A percentile compares a stretch with the other conserved stretches of the same genome.
Conservation (phyloP, 2,797 vertebrate genomes). For the Carcharodon carcharias region DNA sequence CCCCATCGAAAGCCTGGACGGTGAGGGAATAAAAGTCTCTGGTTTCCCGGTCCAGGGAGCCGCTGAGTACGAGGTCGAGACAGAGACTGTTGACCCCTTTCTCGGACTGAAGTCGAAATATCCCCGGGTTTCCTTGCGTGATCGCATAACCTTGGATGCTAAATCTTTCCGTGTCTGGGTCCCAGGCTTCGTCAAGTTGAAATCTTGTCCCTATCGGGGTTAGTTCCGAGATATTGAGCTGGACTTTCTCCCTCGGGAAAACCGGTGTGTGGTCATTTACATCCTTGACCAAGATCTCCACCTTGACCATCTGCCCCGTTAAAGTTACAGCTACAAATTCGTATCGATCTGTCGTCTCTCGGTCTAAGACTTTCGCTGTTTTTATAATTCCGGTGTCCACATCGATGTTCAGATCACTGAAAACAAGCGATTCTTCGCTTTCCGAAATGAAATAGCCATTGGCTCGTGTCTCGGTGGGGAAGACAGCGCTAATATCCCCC, state of each 20-base stretch:
- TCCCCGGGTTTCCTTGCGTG: slow-evolving; percentile 46
- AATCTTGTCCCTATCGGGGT: slow-evolving; percentile 70
- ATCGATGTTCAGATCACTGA: slow-evolving; percentile 79
- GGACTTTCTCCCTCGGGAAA: slow-evolving; percentile 59
- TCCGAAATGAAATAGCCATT: slow-evolving; percentile 84
- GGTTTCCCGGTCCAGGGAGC: slow-evolving; percentile 68
- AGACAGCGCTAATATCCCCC: slow-evolving; percentile 70
- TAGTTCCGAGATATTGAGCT: slow-evolving; percentile 72
- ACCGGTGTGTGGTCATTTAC: slow-evolving; percentile 79
- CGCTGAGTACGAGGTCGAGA: slow-evolving; percentile 68
- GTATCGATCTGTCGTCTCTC: slow-evolving; percentile 72
- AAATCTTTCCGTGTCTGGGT: slow-evolving; percentile 70
- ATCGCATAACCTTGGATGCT: slow-evolving; percentile 75
- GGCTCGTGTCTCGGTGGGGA: slow-evolving; percentile 53
- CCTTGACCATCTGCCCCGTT: slow-evolving; percentile 73
- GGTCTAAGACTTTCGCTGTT: slow-evolving; percentile 73
- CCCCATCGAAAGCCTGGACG: slow-evolving; percentile 81
- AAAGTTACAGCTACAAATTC: slow-evolving; percentile 81
- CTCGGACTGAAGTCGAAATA: slow-evolving; percentile 56
- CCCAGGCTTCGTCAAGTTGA: slow-evolving; percentile 69
- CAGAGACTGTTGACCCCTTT: slow-evolving; percentile 46
- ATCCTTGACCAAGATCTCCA: slow-evolving; percentile 71
- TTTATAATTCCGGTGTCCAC: slow-evolving; percentile 79
- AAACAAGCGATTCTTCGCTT: slow-evolving; percentile 73
- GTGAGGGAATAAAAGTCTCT: slow-evolving; percentile 61